Conservation (phyloP, 2,797 vertebrate genomes). For the Trachurus trachurus region DNA sequence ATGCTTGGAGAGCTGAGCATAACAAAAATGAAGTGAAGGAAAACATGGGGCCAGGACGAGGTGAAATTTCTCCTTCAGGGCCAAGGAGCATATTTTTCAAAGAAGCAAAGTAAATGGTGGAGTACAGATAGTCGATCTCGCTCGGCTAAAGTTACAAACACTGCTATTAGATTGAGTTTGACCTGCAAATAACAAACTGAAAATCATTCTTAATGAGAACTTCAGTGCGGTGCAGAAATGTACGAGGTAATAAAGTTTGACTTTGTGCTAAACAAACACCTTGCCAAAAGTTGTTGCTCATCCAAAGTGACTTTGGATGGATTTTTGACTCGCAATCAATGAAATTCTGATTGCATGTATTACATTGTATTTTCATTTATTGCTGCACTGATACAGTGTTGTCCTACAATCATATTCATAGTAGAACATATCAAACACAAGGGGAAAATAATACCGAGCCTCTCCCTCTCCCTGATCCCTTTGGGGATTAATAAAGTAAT, state of each 20-base stretch:
- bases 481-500: no score
- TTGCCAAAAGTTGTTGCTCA: neutral
- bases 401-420: neutral
- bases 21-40: slow-evolving; percentile 27
- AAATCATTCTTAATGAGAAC: slow-evolving; percentile 2
- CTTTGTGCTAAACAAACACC: slow-evolving; percentile 25
- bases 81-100: slow-evolving; percentile 34
- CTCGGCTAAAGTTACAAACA: slow-evolving; percentile 6
- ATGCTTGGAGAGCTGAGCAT: slow-evolving; percentile 37
- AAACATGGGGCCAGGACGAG: slow-evolving; percentile 38
- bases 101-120: slow-evolving; percentile 1
- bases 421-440: neutral
- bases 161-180: slow-evolving; percentile 8
- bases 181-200: neutral
- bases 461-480: no score
- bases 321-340: slow-evolving; percentile 21
- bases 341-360: slow-evolving; percentile 15
- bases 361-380: slow-evolving; percentile 50
- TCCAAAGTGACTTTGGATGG: slow-evolving; percentile 37
- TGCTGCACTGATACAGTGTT: neutral
- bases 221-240: neutral
- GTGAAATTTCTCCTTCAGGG: slow-evolving; percentile 38
- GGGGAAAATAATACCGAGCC: neutral
- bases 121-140: slow-evolving; percentile 12
- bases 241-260: slow-evolving; percentile 30